Percentiles rank a stretch among this genome's conserved stretches.
These are phyloP conservation scores for Choloepus didactylus DNA, from an alignment of 2,797 vertebrate genomes.

Conservation along the genomic window DNA sequence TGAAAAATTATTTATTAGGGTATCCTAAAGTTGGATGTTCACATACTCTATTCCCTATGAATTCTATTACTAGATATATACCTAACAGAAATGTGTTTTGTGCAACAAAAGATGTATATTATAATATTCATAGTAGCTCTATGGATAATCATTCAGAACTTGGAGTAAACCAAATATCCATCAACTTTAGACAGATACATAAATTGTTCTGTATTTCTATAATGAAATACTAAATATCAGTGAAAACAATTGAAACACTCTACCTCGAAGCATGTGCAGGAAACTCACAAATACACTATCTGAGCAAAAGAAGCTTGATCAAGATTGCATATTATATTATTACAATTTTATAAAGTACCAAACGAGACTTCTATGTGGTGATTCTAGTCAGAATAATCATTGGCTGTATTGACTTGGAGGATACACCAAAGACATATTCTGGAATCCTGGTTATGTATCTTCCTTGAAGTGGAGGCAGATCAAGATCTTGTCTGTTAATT, in stretches of 20 bases:
- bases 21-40: background rate
- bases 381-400: background rate
- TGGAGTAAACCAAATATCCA: background rate
- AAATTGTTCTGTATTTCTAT: background rate
- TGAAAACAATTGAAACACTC: background rate
- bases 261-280: background rate
- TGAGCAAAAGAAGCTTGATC: too few species aligned
- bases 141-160: background rate
- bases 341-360: background rate
- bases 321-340: too few species aligned
- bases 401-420: background rate
- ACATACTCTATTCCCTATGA: background rate
- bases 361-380: background rate
- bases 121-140: background rate
- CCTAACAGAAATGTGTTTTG: background rate
- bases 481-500: background rate
- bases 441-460: background rate
- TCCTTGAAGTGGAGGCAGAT: background rate
- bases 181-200: background rate
- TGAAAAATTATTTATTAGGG: background rate
- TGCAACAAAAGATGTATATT: background rate
- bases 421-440: too few species aligned
- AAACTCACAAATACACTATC: too few species aligned
- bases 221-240: background rate
- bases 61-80: background rate